Percentiles rank a stretch among this genome's conserved stretches.
phyloP scores from a whole-genome alignment of 2,888 invertebrate genomes.

The Mayetiola destructor region DNA sequence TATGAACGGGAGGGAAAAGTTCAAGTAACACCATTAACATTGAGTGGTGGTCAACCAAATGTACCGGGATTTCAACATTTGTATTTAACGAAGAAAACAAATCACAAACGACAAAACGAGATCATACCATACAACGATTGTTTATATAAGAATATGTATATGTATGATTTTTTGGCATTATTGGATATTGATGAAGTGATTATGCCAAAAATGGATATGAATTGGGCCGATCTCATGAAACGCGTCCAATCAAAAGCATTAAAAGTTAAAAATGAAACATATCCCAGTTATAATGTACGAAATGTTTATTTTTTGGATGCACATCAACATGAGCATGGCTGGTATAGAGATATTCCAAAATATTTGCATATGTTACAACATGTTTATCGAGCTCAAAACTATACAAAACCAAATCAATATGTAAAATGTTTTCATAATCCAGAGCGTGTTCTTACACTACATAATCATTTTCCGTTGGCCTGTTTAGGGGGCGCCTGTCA shows the following conservation, averaged over 20 bases:
- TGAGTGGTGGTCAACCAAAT: constrained; percentile 84
- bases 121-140: constrained; percentile 94
- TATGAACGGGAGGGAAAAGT: constrained; percentile 53
- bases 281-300: constrained; percentile 64
- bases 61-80: constrained; percentile 76
- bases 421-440: constrained; percentile 91
- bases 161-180: constrained; percentile 78
- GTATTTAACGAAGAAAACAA: constrained; percentile 78
- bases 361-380: constrained; percentile 92
- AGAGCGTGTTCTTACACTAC: constrained; percentile 71
- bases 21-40: constrained; percentile 62
- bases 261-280: constrained; percentile 44
- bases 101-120: constrained; percentile 88
- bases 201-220: constrained; percentile 61
- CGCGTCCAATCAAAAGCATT: constrained; percentile 53
- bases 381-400: constrained; percentile 77
- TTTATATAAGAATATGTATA: constrained; percentile 79
- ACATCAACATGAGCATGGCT: constrained; percentile 62
- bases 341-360: constrained; percentile 63
- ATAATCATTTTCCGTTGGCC: constrained; percentile 84
- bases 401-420: constrained; percentile 84
- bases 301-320: constrained; percentile 89
- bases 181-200: constrained; percentile 91
- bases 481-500: constrained; percentile 75
- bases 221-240: constrained; percentile 67